Base-by-base conservation (phyloP, 2,113 vertebrate species). In the Cardinalis cardinalis region DNA sequence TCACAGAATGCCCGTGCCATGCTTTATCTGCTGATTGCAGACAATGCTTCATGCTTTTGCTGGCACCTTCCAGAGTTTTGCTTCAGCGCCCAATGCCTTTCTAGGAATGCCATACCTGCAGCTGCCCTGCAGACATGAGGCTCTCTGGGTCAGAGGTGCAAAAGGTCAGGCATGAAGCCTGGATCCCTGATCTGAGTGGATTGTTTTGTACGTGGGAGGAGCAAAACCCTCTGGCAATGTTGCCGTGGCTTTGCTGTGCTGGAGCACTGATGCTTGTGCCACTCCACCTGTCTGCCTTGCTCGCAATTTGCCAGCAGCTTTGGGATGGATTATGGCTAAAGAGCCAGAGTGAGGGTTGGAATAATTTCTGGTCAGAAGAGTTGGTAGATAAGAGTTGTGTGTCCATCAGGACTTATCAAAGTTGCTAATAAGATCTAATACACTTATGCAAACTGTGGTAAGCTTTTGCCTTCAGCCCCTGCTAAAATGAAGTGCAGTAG, bases 61-160 rank as follows among this genome's bases (percentile, higher is more conserved):
- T 86, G 86, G 59, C 65, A n/a, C n/a, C 59, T 70, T 70, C 23
- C 77, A 52, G 86, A 87, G 86, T 43, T 90, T 14, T 55, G 51
- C 59, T 73, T 63, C 14, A 12, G 52, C 0, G 0, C 71, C 59
- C 25, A 14, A 28, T 29, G 68, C 90, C 95, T 94, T 92, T 95
- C 95, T 79, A 93, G 92, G 95, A 95, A 93, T 59, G 68, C 60
- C 66, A 40, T 17, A 16, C 44, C 9, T 46, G 86, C 79, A 81
- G 56, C 69, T 81, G 52, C 86, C 81, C 65, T 40, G 74, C 4
- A 5, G 43, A 12, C 3, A 2, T 0, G 1, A 14, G 51, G 38
- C 15, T 34, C 41, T 68, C 48, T 29, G 32, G 91, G 79, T 36
- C 78, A 21, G 71, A 63, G 82, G 66, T 46, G 81, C 53, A 12